These are phyloP conservation scores for Brevimyrus niger DNA, from an alignment of 2,113 vertebrate genomes.

Conservation along the genomic window DNA sequence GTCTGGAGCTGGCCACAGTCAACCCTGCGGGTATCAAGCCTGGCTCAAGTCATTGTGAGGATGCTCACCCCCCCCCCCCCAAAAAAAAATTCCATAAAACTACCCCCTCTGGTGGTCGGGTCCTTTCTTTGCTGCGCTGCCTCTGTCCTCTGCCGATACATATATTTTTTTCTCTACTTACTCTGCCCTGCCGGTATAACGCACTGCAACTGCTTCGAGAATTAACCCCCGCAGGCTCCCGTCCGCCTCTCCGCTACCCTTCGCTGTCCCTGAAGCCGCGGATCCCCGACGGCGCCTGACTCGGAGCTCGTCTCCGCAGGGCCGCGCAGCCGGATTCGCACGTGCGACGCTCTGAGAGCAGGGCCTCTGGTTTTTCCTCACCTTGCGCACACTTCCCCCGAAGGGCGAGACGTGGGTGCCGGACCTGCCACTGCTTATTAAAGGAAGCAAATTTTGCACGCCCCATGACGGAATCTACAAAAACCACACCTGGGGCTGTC, in stretches of 20 bases:
- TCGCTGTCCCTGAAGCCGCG: neutral
- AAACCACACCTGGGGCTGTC: neutral
- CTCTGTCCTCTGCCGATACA: neutral
- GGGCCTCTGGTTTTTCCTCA: constrained; percentile 30
- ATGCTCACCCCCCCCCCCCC: neutral
- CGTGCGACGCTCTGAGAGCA: neutral
- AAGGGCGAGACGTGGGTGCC: neutral
- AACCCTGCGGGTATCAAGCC: constrained; percentile 90
- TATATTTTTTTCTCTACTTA: neutral
- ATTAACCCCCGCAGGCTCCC: neutral
- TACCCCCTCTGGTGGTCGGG: neutral
- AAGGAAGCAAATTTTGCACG: neutral
- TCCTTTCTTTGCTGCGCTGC: neutral
- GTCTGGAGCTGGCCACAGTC: constrained; percentile 85
- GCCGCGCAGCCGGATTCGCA: too few species aligned
- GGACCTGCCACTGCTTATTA: neutral
- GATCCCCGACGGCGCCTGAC: neutral
- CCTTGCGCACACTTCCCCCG: constrained; percentile 40
- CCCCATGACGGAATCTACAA: neutral
- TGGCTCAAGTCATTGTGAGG: constrained; percentile 86
- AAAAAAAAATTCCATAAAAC: neutral
- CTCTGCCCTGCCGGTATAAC: neutral
- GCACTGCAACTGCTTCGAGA: neutral
- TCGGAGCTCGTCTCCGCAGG: neutral
- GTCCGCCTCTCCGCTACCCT: neutral